Percentiles rank a stretch among this genome's conserved stretches.
Conservation (phyloP, 92 coral and sea anemone genomes). For the Phenganax subtilis region DNA sequence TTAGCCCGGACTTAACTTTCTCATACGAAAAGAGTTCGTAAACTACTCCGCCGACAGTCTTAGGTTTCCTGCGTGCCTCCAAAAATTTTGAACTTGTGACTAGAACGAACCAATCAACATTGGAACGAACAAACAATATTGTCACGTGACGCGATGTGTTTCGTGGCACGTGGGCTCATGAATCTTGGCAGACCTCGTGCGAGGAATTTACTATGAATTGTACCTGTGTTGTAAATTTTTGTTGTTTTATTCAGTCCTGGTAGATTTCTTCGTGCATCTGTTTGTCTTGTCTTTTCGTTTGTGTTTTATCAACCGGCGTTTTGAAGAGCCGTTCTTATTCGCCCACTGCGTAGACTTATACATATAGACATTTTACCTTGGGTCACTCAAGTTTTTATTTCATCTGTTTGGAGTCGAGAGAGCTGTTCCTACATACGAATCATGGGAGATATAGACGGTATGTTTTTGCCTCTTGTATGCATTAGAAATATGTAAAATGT, state of each 20-base stretch:
- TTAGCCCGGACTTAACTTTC: too few species aligned
- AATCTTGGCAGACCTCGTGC: conserved; percentile 19
- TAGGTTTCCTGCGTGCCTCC: too few species aligned
- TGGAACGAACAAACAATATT: conserved; percentile 14
- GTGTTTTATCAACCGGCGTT: conserved; percentile 29
- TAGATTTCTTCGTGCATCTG: not conserved
- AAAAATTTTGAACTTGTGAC: too few species aligned
- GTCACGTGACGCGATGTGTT: conserved; percentile 34
- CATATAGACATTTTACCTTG: not conserved
- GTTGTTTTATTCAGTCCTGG: conserved; percentile 14
- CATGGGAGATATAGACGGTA: conserved; percentile 32
- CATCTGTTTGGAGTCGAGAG: conserved; percentile 26
- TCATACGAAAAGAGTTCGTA: too few species aligned
- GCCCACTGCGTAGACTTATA: conserved; percentile 2
- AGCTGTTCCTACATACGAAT: not conserved
- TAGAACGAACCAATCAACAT: conserved; percentile 17
- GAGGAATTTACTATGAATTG: conserved; percentile 34
- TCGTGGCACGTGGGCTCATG: conserved; percentile 38
- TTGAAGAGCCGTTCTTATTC: conserved; percentile 11
- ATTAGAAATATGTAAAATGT: not conserved
- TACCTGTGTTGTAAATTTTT: conserved; percentile 30
- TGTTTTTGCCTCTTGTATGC: conserved; percentile 1
- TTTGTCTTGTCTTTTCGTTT: not conserved
- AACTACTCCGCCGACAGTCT: too few species aligned
- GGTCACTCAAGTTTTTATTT: conserved; percentile 20